Evolutionary conservation across 1,140 invertebrate genomes (phyloP).

Genomic region (Caenorhabditis inopinata): DNA sequence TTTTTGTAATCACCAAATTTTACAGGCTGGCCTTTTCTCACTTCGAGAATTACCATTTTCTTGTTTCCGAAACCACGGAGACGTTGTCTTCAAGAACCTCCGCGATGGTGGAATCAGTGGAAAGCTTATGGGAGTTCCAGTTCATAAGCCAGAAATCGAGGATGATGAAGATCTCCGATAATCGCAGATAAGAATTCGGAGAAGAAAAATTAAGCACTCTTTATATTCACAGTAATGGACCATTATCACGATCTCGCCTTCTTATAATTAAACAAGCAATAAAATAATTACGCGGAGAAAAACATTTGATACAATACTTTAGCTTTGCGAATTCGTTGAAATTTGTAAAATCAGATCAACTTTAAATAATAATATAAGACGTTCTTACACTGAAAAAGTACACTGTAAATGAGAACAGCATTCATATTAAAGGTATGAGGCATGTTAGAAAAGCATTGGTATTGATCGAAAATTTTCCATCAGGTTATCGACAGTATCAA

Average conservation of each 20-base stretch:
- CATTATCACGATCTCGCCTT: neutral
- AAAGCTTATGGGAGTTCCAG: slow-evolving; percentile 12
- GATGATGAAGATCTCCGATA: neutral
- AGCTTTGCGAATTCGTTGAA: too few species aligned
- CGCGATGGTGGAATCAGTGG: slow-evolving; percentile 33
- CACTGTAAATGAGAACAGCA: too few species aligned
- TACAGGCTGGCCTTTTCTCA: neutral
- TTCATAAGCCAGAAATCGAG: neutral
- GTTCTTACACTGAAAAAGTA: too few species aligned
- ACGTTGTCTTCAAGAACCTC: slow-evolving; percentile 23
- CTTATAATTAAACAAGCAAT: neutral
- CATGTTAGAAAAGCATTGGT: too few species aligned
- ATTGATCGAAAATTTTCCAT: too few species aligned
- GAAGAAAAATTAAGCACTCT: neutral
- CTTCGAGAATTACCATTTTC: slow-evolving; percentile 35
- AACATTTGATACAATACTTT: too few species aligned
- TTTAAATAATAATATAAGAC: too few species aligned
- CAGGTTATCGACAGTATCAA: too few species aligned
- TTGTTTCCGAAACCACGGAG: slow-evolving; percentile 35
- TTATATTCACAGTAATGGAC: neutral
- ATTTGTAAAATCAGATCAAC: too few species aligned
- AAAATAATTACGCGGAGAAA: neutral
- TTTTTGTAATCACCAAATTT: too few species aligned
- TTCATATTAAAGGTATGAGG: too few species aligned
- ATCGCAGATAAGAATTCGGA: neutral